Evolutionary conservation across 2,888 invertebrate species (phyloP), one percentile per base, ranked within the genome.

Genomic region (Myopa testacea): DNA sequence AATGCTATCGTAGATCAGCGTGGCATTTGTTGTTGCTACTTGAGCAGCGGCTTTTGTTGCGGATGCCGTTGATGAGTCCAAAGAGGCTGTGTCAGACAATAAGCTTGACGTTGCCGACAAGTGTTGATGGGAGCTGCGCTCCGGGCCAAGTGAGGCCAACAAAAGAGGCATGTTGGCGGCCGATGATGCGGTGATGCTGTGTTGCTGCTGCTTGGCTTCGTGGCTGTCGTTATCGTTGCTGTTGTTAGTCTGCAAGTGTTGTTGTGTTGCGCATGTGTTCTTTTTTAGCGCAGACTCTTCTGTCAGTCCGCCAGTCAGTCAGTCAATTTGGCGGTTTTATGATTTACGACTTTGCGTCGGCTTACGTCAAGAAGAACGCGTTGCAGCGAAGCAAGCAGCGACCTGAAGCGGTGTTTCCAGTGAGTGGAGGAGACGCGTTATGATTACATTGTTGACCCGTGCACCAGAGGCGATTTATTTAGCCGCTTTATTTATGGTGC

Each of bases 401-500:
- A 45, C 58, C 38, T 60, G 73, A 71, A 34, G 75, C 68, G 76
- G 79, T 77, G 76, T 34, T 71, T 55, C 14, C 16, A 26, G 37
- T 34, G 38, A 55, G 14, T 37, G 12, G n/a, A 52, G 5, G 37
- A 37, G 79, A 77, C 80, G 80, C 72, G 80, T 78, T 82, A 80
- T 84, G 85, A 86, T 86, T 86, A 86, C 86, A 85, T 84, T 83
- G 86, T 86, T 86, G 85, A 86, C 85, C 86, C 85, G 83, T 82
- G 84, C 82, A 85, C 85, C 83, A 82, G 68, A 81, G 83, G 84
- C 84, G 82, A 85, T 86, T 83, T 85, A 82, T 83, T 82, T 80
- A 79, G 74, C 71, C 80, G 75, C 77, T 58, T 60, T 76, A 38
- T 58, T 73, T 26, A 26, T 26, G 1, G 77, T 79, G 77, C 52